Base-by-base conservation (phyloP, 2,113 vertebrate genomes). In the Ancistrus triradiatus region DNA sequence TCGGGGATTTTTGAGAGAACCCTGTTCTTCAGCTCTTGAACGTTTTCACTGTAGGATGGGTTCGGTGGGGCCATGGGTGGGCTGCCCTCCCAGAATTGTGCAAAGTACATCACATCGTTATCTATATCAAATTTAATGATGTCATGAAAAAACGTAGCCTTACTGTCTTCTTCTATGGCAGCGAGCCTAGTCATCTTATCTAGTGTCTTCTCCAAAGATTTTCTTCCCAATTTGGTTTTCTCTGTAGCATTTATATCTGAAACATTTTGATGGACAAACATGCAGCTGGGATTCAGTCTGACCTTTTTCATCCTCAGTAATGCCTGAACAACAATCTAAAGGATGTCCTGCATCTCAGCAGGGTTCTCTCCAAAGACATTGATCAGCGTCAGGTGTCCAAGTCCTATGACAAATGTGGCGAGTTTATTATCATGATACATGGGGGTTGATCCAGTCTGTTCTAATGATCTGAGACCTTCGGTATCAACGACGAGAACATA, bases 231-330 rank as follows among this genome's bases (percentile, higher is more conserved):
- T 71, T 74, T 80, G 53, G 68, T 88, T 68, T 82, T 68, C 6
- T 87, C 76, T 65, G 53, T 70, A 28, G 78, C 81, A 13, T 74
- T 75, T 18, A 72, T 47, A 19, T 86, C 82, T 22, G 75, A 80
- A 51, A 82, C 72, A 0, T 89, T 88, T 46, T 87, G 84, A 68
- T 47, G 83, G 1, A 88, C 82, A 72, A 89, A 89, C 1, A 88
- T 14, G 46, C 84, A 89, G 21, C 81, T 62, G 1, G 85, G 80
- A 6, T 71, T 77, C 6, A 88, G 74, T 2, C 53, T 70, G 0
- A 85, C 74, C 70, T 83, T 69, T 60, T 84, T 89, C 84, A 89
- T 86, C 46, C 85, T 81, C 19, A 89, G 70, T 40, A 89, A 85
- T 2, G 79, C 83, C 70, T 87, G 81, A 37, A 68, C 66, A 52